phyloP scores from a whole-genome alignment of 2,797 vertebrate genomes.

The Odontamblyopus rebecca region DNA sequence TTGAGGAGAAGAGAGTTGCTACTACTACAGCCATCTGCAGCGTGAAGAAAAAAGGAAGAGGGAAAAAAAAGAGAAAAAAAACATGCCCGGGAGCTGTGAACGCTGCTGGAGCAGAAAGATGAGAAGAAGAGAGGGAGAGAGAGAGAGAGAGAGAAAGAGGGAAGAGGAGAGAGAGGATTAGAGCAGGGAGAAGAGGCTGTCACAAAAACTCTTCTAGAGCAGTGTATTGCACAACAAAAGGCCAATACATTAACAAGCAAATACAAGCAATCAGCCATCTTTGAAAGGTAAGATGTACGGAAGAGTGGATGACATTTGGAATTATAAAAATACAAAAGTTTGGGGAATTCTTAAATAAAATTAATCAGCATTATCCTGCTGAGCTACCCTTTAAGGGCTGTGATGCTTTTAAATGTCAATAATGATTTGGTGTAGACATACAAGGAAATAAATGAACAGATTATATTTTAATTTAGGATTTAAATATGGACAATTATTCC shows the following conservation, averaged over 20 bases:
- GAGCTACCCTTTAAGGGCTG: background rate
- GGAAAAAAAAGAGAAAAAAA: conserved; percentile 35
- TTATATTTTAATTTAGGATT: background rate
- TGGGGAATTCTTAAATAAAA: conserved; percentile 3
- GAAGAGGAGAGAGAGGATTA: background rate
- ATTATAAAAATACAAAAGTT: no score
- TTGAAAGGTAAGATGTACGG: background rate
- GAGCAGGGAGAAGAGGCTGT: conserved; percentile 8
- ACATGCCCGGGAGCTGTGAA: conserved; percentile 58
- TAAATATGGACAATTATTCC: background rate
- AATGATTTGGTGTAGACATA: background rate
- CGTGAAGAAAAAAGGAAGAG: conserved; percentile 50
- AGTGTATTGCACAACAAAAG: conserved; percentile 11
- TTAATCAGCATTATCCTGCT: background rate
- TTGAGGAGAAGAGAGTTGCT: conserved; percentile 44
- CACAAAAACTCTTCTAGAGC: conserved; percentile 10
- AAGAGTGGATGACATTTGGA: conserved; percentile 2
- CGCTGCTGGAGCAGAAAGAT: conserved; percentile 58
- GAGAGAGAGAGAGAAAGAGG: conserved; percentile 27
- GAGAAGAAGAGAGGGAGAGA: conserved; percentile 19
- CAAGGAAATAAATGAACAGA: background rate
- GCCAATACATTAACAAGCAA: conserved; percentile 7
- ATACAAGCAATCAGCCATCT: conserved; percentile 5
- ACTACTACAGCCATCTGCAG: conserved; percentile 60
- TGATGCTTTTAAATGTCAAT: conserved; percentile 5